Base-by-base conservation (phyloP, 2,113 vertebrate genomes). In the Petrocephalus microphthalmus region DNA sequence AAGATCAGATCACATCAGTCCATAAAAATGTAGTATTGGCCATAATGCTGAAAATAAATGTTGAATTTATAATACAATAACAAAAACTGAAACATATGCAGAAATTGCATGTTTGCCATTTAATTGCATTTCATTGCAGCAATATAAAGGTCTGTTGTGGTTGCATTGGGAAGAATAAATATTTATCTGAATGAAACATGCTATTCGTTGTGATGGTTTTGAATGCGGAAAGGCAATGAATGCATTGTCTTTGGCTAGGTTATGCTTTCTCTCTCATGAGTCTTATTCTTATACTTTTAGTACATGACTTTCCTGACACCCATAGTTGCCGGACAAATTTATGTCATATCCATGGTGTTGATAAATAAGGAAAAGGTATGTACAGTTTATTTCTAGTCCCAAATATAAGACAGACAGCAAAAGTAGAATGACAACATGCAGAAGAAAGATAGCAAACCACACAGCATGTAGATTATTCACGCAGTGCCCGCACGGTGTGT, bases 301-400 rank as follows among this genome's bases (percentile, higher is more conserved):
- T 93, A 94, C 84, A 8, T 92, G 87, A 56, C 57, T 60, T 78
- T 93, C 85, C 87, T 94, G n/a, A n/a, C 93, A n/a, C 10, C 92
- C 45, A 91, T 94, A 56, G 2, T 94, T 22, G 89, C 94, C 82
- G 92, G 91, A 25, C 92, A 94, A 91, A 42, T 94, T 15, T 94
- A 93, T 74, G 3, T 95, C 88, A 91, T 87, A 0, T 52, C 94
- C 47, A 74, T 94, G 57, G 90, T 95, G 78, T 11, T 94, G 83
- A 1, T 94, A 0, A 91, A 52, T 87, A 90, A 20, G 64, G 5
- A 54, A 3, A 42, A 67, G 90, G 95, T 94, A 89, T 89, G 93
- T 89, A 33, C 10, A 45, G n/a, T 13, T 88, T 88, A 33, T 84
- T 54, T 88, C 15, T 52, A 29, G 37, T 88, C 54, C 37, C 52